Percentiles rank a stretch among this genome's conserved stretches.
These are phyloP conservation scores for Clusia tigrina DNA, from an alignment of 2,888 invertebrate species.

Conservation along the genomic window DNA sequence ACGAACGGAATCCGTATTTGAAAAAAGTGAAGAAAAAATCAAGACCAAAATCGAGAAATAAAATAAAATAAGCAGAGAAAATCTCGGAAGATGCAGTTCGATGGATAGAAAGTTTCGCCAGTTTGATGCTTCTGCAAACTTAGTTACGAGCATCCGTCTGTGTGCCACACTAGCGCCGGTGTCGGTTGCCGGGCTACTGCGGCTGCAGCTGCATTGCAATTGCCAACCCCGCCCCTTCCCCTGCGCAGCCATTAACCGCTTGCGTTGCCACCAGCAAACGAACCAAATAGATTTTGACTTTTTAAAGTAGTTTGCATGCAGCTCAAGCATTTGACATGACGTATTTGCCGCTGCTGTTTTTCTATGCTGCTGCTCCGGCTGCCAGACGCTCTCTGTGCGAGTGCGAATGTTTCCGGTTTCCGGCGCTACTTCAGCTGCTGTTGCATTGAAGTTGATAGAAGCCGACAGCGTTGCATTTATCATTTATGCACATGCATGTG, in stretches of 20 bases:
- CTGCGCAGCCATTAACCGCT: background rate
- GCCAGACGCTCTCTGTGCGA: background rate
- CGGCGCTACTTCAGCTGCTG: background rate
- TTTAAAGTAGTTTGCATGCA: constrained; percentile 5
- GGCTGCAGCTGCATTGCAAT: background rate
- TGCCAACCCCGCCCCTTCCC: too few species aligned
- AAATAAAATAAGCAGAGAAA: too few species aligned
- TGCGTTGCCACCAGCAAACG: background rate
- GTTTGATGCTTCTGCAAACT: constrained; percentile 2
- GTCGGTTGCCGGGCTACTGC: too few species aligned
- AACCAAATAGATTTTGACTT: background rate
- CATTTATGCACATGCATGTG: constrained; percentile 4
- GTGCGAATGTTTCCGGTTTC: constrained; percentile 6
- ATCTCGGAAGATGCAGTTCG: background rate
- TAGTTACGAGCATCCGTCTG: background rate
- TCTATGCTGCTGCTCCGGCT: background rate
- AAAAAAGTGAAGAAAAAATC: too few species aligned
- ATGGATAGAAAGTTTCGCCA: background rate
- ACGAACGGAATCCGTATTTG: too few species aligned
- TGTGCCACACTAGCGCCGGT: background rate
- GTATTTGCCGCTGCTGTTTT: background rate
- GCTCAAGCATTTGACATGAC: constrained; percentile 6
- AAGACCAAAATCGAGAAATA: too few species aligned
- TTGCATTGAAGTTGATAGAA: constrained; percentile 11
- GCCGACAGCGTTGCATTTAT: constrained; percentile 16